A percentile compares a stretch with the other conserved stretches of the same genome.
Evolutionary conservation across 2,113 vertebrate genomes (phyloP).

Genomic region (Tinamus guttatus): DNA sequence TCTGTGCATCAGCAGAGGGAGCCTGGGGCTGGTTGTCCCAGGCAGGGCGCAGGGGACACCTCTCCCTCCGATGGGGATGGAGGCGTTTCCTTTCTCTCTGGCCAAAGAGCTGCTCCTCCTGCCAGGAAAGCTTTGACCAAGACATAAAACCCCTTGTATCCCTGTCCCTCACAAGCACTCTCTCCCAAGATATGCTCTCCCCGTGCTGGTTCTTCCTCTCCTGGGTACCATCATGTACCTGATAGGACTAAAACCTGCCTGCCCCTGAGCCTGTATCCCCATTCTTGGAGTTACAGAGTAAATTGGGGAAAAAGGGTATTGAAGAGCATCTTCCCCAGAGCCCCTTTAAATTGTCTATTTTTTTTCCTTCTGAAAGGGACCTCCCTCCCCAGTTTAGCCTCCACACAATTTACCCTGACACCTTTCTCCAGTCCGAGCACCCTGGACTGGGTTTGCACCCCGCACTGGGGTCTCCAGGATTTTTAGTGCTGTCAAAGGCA

Average conservation of each 20-base stretch:
- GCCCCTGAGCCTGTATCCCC: not conserved
- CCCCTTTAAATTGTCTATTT: not conserved
- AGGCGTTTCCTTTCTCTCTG: not conserved
- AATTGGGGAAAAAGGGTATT: too few relatives aligned
- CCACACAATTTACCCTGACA: accelerated
- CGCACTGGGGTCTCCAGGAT: not conserved
- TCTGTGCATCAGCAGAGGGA: constrained; percentile 52
- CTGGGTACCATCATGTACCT: too few relatives aligned
- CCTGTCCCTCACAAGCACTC: too few relatives aligned
- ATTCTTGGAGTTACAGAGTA: not conserved
- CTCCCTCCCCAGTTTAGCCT: not conserved
- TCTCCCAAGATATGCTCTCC: too few relatives aligned
- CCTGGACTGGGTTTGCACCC: not conserved
- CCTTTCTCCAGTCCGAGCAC: not conserved
- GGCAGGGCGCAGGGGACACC: not conserved
- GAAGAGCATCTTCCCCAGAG: not conserved
- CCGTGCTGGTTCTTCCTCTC: not conserved
- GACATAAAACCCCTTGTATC: too few relatives aligned
- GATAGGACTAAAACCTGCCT: not conserved
- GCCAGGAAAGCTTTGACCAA: too few relatives aligned
- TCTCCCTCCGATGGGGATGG: not conserved
- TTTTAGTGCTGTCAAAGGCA: not conserved
- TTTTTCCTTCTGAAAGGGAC: not conserved
- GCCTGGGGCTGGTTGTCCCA: not conserved
- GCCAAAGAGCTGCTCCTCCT: not conserved